A percentile compares a stretch with the other conserved stretches of the same genome.
Evolutionary conservation across 2,113 vertebrate species (phyloP).

Genomic region (Myotis davidii): DNA sequence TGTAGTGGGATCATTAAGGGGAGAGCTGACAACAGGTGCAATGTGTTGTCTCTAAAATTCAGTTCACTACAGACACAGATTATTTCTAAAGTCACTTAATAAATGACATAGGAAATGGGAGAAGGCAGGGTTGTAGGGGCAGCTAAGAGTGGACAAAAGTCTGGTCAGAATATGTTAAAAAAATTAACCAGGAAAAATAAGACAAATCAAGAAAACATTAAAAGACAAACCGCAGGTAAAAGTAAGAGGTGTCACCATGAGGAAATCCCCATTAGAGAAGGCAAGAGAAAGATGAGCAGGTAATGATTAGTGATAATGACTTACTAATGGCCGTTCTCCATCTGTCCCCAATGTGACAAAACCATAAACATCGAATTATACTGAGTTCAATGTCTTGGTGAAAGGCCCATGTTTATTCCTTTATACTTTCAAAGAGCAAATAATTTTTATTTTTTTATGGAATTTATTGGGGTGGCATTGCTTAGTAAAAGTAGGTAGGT

Average conservation of each 20-base stretch:
- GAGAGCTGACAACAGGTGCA: background rate
- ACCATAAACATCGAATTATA: slow-evolving; percentile 61
- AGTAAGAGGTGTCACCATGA: background rate
- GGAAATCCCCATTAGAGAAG: slow-evolving; percentile 18
- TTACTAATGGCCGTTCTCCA: slow-evolving; percentile 38
- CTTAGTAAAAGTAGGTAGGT: background rate
- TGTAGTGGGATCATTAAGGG: background rate
- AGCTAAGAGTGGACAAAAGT: background rate
- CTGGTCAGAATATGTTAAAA: background rate
- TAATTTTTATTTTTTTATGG: background rate
- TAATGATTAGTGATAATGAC: slow-evolving; percentile 44
- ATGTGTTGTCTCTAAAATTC: slow-evolving; percentile 6
- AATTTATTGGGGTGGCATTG: background rate
- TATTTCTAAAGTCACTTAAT: background rate
- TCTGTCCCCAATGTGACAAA: slow-evolving; percentile 40
- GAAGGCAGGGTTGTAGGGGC: too few relatives aligned
- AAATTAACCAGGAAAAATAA: background rate
- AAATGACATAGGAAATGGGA: background rate
- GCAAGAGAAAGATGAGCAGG: background rate
- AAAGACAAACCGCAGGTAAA: background rate
- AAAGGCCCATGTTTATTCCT: slow-evolving; percentile 48
- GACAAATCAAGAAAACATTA: background rate
- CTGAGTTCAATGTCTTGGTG: slow-evolving; percentile 41
- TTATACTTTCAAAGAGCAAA: slow-evolving; percentile 35
- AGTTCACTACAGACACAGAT: background rate